A percentile compares a stretch with the other conserved stretches of the same genome.
Conservation (phyloP, 2,888 invertebrate species). For the Cremastinae sp. region DNA sequence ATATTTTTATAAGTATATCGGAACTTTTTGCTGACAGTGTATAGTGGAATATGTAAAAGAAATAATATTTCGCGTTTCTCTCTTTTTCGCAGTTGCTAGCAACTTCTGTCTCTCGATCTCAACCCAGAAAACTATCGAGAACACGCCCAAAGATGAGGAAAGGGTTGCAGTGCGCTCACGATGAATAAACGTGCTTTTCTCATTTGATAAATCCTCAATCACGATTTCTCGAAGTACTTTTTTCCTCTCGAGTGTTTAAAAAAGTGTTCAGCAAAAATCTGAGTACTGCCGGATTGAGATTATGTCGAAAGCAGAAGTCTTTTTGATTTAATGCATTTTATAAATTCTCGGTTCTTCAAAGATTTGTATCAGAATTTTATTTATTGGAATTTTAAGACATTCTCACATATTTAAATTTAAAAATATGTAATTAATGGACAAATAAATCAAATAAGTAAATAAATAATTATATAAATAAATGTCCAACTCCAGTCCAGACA, state of each 20-base stretch:
- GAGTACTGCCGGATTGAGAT: too few relatives aligned
- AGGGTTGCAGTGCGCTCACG: conserved; percentile 44
- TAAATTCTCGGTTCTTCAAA: too few relatives aligned
- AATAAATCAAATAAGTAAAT: too few relatives aligned
- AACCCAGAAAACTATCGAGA: conserved; percentile 62
- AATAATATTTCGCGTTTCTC: neutral
- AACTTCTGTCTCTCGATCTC: conserved; percentile 53
- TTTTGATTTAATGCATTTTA: too few relatives aligned
- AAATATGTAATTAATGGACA: too few relatives aligned
- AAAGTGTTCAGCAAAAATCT: neutral
- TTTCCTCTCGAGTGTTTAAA: conserved; percentile 22
- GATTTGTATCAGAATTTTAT: too few relatives aligned
- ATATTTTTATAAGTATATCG: neutral
- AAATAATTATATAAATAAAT: too few relatives aligned
- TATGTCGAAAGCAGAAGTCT: neutral
- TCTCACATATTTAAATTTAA: too few relatives aligned
- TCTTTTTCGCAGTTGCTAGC: conserved; percentile 39
- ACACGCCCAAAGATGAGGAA: conserved; percentile 55
- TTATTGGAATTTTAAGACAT: too few relatives aligned
- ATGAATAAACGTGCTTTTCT: conserved; percentile 34
- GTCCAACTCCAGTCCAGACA: too few relatives aligned
- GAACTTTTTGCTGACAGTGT: too few relatives aligned
- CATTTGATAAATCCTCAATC: conserved; percentile 58
- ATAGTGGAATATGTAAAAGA: too few relatives aligned
- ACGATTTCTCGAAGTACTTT: conserved; percentile 28